These are phyloP conservation scores for Micrasema longulum DNA, from an alignment of 1,140 invertebrate species.

Conservation along the genomic window DNA sequence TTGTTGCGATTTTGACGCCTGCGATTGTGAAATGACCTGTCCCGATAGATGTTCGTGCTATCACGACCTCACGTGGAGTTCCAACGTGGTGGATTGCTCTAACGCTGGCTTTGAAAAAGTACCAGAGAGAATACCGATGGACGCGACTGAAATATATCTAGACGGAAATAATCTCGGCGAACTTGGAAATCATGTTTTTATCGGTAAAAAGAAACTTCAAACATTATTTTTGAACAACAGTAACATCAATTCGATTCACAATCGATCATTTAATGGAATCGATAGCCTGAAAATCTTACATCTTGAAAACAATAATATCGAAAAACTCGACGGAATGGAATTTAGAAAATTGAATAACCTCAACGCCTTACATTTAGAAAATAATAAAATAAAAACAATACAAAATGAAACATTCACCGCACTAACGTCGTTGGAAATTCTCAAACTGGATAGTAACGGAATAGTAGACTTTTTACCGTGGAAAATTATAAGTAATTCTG, in stretches of 20 bases:
- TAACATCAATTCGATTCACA: slow-evolving; percentile 81
- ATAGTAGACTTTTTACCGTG: slow-evolving; percentile 83
- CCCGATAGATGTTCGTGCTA: slow-evolving; percentile 89
- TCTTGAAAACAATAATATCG: slow-evolving; percentile 84
- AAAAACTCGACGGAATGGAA: slow-evolving; percentile 81
- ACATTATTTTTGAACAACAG: slow-evolving; percentile 87
- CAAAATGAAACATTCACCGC: slow-evolving; percentile 82
- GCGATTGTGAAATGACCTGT: slow-evolving; percentile 92
- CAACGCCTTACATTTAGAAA: slow-evolving; percentile 83
- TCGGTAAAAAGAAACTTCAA: slow-evolving; percentile 87
- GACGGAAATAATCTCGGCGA: slow-evolving; percentile 88
- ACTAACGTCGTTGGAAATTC: slow-evolving; percentile 78
- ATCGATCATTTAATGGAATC: slow-evolving; percentile 87
- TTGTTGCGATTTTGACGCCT: slow-evolving; percentile 92
- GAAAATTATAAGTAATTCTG: slow-evolving; percentile 69
- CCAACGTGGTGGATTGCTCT: slow-evolving; percentile 93
- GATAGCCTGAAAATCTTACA: slow-evolving; percentile 80
- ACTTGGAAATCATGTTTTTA: slow-evolving; percentile 87
- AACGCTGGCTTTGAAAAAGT: slow-evolving; percentile 78
- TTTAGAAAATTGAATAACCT: slow-evolving; percentile 79
- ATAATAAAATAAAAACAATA: slow-evolving; percentile 80
- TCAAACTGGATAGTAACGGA: slow-evolving; percentile 84
- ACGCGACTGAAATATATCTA: slow-evolving; percentile 89
- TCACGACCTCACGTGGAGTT: slow-evolving; percentile 90
- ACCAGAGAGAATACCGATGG: slow-evolving; percentile 88